Evolutionary conservation across 1,140 invertebrate genomes (phyloP).

Genomic region (Orchesella cincta): DNA sequence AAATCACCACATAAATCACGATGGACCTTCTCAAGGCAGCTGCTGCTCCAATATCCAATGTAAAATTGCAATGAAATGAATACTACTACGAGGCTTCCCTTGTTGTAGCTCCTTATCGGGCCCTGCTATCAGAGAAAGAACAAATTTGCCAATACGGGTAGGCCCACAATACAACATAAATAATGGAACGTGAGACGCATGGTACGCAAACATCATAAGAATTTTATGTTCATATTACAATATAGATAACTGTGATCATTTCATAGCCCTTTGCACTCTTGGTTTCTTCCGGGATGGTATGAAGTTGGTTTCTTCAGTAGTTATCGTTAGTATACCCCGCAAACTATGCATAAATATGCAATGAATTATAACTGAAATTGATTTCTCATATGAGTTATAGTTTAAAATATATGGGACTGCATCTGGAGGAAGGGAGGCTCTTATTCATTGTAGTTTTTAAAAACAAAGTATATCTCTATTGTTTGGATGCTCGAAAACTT

Average conservation of each 20-base stretch:
- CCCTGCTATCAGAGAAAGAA: background rate
- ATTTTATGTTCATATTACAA: background rate
- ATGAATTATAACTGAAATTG: constrained; percentile 14
- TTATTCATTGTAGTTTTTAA: no score
- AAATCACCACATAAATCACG: constrained; percentile 28
- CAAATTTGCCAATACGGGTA: constrained; percentile 21
- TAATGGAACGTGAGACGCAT: no score
- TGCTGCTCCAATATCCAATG: background rate
- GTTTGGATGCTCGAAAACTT: no score
- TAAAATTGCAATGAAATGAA: background rate
- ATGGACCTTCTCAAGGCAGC: constrained; percentile 10
- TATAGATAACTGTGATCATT: no score
- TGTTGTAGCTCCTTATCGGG: background rate
- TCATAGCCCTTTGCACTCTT: no score
- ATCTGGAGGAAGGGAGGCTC: no score
- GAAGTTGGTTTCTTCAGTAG: background rate
- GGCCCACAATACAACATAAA: no score
- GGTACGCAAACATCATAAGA: no score
- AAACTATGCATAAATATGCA: background rate
- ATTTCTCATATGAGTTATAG: background rate
- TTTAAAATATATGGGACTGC: no score
- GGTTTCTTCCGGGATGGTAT: background rate
- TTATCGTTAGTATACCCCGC: background rate
- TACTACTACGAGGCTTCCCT: background rate
- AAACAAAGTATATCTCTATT: no score